Percentiles rank a stretch among this genome's conserved stretches.
These are phyloP conservation scores for Gastrophysa polygoni DNA, from an alignment of 2,888 invertebrate genomes.

Conservation along the genomic window DNA sequence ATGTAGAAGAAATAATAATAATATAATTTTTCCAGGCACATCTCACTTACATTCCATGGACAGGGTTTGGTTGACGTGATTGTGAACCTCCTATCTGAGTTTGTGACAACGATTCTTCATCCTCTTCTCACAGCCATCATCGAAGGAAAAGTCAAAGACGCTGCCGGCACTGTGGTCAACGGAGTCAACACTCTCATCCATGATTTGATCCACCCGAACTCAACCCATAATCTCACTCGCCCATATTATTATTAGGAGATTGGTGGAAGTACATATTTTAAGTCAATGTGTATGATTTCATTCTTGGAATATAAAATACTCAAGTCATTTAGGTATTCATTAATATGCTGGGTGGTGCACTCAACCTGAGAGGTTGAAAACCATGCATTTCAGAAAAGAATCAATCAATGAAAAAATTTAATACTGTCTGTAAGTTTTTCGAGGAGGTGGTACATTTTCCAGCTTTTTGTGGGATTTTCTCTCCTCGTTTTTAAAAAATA, in stretches of 20 bases:
- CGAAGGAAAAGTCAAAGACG: slow-evolving; percentile 26
- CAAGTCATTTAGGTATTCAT: no score
- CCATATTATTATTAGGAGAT: background rate
- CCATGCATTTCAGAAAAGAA: no score
- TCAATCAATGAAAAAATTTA: no score
- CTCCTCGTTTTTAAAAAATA: no score
- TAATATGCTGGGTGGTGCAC: no score
- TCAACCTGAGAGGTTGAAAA: no score
- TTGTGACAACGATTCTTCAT: slow-evolving; percentile 32
- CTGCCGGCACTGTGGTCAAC: slow-evolving; percentile 20
- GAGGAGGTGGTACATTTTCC: no score
- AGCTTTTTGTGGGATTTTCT: no score
- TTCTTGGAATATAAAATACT: no score
- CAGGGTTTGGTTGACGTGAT: slow-evolving; percentile 28
- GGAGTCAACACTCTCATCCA: slow-evolving; percentile 27
- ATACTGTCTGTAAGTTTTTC: no score
- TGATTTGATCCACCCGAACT: slow-evolving; percentile 15
- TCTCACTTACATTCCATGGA: slow-evolving; percentile 23
- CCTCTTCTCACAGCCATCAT: slow-evolving; percentile 30
- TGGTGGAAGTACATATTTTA: background rate
- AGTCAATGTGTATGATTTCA: background rate
- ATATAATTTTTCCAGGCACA: slow-evolving; percentile 19
- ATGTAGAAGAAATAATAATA: no score
- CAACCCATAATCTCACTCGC: background rate
- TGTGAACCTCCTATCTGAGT: slow-evolving; percentile 32